Base-by-base conservation (phyloP, 2,113 vertebrate genomes). In the Sinocyclocheilus grahami region DNA sequence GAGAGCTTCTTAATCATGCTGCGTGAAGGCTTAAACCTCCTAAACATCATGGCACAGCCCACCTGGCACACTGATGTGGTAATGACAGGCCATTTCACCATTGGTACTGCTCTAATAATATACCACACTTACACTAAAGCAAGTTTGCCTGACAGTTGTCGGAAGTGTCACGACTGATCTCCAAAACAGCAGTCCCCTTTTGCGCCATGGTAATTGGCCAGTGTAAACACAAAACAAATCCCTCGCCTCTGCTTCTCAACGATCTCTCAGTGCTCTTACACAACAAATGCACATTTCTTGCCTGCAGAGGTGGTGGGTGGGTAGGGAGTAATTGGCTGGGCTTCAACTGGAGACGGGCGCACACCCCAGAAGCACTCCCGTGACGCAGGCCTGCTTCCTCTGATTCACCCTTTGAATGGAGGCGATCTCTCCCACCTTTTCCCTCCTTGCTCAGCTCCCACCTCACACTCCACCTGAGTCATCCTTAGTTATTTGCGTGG, bases 281-380 rank as follows among this genome's bases (percentile, higher is more conserved):
- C 83, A 76, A 83, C 58, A 83, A 60, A 78, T 78, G 79, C 71
- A 74, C 60, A 84, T 71, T 39, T 63, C 86, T 62, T 53, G 62
- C 84, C 84, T 81, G 58, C 48, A 33, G 80, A 53, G 37, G 74
- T 78, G 86, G 71, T 82, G 83, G 80, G 63, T 87, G 86, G 55
- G 65, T 46, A 60, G 27, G 83, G 27, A 88, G 75, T 89, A 89
- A 91, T 89, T 90, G 90, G 82, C 83, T 22, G 27, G 74, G 51
- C 83, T 75, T 90, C 75, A 76, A 63, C 37, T 85, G 82, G 84
- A 89, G 77, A 84, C 48, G 33, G 37, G 87, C 62, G 22, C 72
- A 69, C 48, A 72, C 67, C 76, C 58, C 69, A 24, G 71, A 76
- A 78, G 72, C 65, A 6, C 51, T 80, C 39, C 24, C 1, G 9